Base-by-base conservation (phyloP, 2,888 invertebrate genomes). In the Pantelozetes paolii region DNA sequence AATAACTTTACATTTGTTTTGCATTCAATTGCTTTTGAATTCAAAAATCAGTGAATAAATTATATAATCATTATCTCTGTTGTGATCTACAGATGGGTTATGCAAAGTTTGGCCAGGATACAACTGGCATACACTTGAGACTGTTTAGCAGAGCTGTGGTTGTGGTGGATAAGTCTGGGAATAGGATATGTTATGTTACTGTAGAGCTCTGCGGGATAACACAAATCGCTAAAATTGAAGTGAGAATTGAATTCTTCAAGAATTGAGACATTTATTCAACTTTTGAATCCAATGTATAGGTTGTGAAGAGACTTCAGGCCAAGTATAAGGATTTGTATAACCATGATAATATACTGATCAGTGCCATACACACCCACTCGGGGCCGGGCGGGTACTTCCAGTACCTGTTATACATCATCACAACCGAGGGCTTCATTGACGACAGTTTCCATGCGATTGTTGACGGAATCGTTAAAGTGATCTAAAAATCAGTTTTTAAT, bases 181-280 rank as follows among this genome's bases (percentile, higher is more conserved):
- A 74, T 5, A 86, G 91, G 74, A 84, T 91, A 50, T 91, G 89
- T 1, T 95, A 90, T 81, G 91, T 94, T 26, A 90, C 89, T 42
- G 88, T 90, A 0, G 95, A 96, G 81, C 88, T 89, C 54, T 90
- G 90, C 40, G 94, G 94, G 94, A 88, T 92, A 83, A 90, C 91
- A 1, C 87, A 90, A 79, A 89, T 89, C 1, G 83, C 94, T 0
- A 88, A 90, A 80, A 85, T 87, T 77, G 89, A 90, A 86, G 94
- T 92, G 82, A 84, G n/a, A 30, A 30, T 9, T 30, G 30, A 62
- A 62, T 62, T 36, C 18, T 32, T 15, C 26, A 6, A 30, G 30
- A 30, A 30, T 62, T 30, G 15, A 26, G 15, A 30, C 59, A 62
- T 6, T 62, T n/a, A 13, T 32, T 36, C 3, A 9, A 45, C n/a